Base-by-base conservation (phyloP, 37 sponge, comb jelly and placozoan genomes). In the Amphimedon queenslandica region DNA sequence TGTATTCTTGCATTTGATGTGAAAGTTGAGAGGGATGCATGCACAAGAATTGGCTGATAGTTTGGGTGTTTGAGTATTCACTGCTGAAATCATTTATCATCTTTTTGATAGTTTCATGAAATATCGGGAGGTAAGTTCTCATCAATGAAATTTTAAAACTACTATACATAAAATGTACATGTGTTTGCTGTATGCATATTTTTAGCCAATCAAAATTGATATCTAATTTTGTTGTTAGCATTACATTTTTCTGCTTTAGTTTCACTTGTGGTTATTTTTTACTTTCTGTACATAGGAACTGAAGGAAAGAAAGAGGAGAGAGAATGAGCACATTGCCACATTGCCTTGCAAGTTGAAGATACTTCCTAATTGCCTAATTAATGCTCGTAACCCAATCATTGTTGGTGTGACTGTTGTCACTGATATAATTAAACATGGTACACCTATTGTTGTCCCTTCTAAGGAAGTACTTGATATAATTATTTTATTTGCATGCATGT, bases 11-110 rank as follows among this genome's bases (percentile, higher is more conserved):
- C 99, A 8, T 98, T 98, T 79, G 99, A 98, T 84, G 96, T 98
- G 0, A 71, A 76, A 28, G 91, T 98, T 40, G 99, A 98, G 76
- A 58, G 91, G 24, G 99, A 95, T 1, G 99, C 37, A 8, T 47
- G 13, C 99, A 2, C 95, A 89, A 61, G 99, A 98, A 35, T 68
- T 84, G 71, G 96, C 99, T 36, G 96, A 98, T 74, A 76, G 58
- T 74, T 69, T 95, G 3, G 93, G 93, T 16, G 93, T 98, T 20
- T 75, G 77, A 61, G 90, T 98, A 29, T 98, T 98, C 69, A 78
- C 91, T 60, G 99, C 99, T 2, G 99, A 98, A 58, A 98, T 98
- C 71, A 98, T 98, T 64, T 98, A 98, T 63, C 99, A 98, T 69
- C 76, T 98, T 40, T 98, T 94, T 84, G 99, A 98, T 64, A 78